Conservation (phyloP, 1,140 invertebrate species). For the Adoxophyes honmai region DNA sequence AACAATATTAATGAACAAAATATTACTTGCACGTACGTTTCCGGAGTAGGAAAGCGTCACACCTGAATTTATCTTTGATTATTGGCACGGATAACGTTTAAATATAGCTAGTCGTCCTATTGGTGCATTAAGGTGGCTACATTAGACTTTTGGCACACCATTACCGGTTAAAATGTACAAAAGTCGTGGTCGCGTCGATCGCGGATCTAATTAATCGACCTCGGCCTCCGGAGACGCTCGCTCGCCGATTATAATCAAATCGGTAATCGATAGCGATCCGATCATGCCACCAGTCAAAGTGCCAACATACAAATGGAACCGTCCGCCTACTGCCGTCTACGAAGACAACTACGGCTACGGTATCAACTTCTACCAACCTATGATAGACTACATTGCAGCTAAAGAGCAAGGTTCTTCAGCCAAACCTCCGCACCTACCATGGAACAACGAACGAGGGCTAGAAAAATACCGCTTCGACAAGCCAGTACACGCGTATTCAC, state of each 20-base stretch:
- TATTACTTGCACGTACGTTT: neutral
- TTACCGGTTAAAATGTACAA: slow-evolving; percentile 56
- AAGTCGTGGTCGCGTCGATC: slow-evolving; percentile 41
- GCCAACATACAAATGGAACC: slow-evolving; percentile 61
- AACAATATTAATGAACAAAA: neutral
- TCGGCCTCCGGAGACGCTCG: slow-evolving; percentile 27
- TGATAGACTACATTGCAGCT: slow-evolving; percentile 88
- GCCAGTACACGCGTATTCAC: slow-evolving; percentile 78
- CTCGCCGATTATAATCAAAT: slow-evolving; percentile 23
- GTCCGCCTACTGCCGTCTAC: slow-evolving; percentile 84
- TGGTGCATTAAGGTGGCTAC: slow-evolving; percentile 49
- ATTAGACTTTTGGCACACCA: slow-evolving; percentile 56
- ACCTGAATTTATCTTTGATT: slow-evolving; percentile 21
- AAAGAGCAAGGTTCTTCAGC: slow-evolving; percentile 69
- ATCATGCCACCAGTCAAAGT: slow-evolving; percentile 62
- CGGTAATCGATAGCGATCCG: slow-evolving; percentile 18
- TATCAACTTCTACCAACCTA: slow-evolving; percentile 89
- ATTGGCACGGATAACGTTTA: slow-evolving; percentile 63
- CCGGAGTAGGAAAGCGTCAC: slow-evolving; percentile 3
- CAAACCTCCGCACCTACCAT: slow-evolving; percentile 83
- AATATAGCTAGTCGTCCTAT: slow-evolving; percentile 57
- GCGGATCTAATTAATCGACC: slow-evolving; percentile 40
- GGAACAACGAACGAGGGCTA: slow-evolving; percentile 83
- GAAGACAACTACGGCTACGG: slow-evolving; percentile 88
- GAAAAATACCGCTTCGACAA: slow-evolving; percentile 79